Evolutionary conservation across 2,797 vertebrate genomes (phyloP).

Genomic region (Crypturellus tataupa): DNA sequence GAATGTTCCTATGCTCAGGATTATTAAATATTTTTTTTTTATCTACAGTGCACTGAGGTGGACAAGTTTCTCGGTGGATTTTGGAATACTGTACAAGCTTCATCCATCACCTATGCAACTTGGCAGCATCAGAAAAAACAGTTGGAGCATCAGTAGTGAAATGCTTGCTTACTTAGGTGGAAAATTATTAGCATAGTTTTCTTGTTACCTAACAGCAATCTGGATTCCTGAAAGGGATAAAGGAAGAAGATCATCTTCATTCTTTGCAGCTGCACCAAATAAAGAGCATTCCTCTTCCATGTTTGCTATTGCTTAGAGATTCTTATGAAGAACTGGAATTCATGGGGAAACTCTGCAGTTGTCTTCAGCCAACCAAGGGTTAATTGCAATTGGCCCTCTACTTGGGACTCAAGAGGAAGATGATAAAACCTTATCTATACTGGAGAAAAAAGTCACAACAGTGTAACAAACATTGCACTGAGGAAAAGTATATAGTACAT

Average conservation of each 20-base stretch:
- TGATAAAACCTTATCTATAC: conserved; percentile 28
- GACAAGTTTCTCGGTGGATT: background rate
- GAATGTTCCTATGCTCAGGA: background rate
- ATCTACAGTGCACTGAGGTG: background rate
- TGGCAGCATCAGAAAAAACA: conserved; percentile 9
- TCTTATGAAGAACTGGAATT: conserved; percentile 25
- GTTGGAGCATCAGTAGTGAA: conserved; percentile 39
- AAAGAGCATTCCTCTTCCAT: conserved; percentile 73
- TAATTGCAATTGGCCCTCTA: background rate
- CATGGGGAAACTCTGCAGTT: background rate
- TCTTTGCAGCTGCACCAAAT: conserved; percentile 73
- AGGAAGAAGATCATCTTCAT: conserved; percentile 66
- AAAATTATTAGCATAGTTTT: conserved; percentile 75
- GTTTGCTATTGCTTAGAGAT: conserved; percentile 69
- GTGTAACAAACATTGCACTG: background rate
- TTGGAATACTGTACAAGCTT: background rate
- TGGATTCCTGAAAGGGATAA: conserved; percentile 73
- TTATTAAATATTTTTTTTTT: background rate
- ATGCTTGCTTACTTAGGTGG: conserved; percentile 57
- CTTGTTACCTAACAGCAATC: conserved; percentile 69
- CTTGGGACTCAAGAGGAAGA: background rate
- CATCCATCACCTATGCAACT: conserved; percentile 35
- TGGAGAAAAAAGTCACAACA: background rate
- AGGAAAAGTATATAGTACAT: background rate
- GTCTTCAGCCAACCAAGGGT: background rate